phyloP scores from a whole-genome alignment of 2,113 vertebrate species.

The Cyrtonyx montezumae region DNA sequence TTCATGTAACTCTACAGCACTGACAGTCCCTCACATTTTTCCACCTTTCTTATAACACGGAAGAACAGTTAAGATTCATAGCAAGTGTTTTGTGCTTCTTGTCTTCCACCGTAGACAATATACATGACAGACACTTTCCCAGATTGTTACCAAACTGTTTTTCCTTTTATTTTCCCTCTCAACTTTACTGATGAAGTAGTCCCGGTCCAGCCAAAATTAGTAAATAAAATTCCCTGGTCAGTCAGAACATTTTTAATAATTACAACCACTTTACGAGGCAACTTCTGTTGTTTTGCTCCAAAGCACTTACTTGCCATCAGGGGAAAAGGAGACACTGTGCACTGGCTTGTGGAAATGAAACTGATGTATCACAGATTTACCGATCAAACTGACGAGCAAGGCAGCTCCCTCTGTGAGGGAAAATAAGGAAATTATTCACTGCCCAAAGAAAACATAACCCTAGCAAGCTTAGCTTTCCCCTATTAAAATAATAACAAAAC shows the following conservation, averaged over 20 bases:
- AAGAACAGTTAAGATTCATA: not conserved
- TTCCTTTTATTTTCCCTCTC: not conserved
- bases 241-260: not conserved
- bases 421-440: not conserved
- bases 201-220: not conserved
- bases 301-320: slow-evolving; percentile 88
- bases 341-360: slow-evolving; percentile 95
- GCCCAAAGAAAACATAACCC: not conserved
- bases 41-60: fast-evolving
- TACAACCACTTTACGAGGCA: not conserved
- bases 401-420: slow-evolving; percentile 87
- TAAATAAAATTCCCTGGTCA: fast-evolving
- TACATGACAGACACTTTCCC: not conserved
- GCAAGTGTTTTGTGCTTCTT: not conserved
- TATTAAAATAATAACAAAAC: not conserved
- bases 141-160: not conserved
- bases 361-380: slow-evolving; percentile 87
- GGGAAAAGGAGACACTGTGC: slow-evolving; percentile 90
- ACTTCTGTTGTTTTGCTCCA: not conserved
- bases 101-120: not conserved
- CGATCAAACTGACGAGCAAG: slow-evolving; percentile 88
- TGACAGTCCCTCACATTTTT: not conserved
- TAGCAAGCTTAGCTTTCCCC: not conserved
- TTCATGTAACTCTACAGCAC: not conserved
- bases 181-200: not conserved